These are phyloP conservation scores for Gymnopithys bicolor DNA, from an alignment of 2,797 vertebrate species.

Conservation along the genomic window DNA sequence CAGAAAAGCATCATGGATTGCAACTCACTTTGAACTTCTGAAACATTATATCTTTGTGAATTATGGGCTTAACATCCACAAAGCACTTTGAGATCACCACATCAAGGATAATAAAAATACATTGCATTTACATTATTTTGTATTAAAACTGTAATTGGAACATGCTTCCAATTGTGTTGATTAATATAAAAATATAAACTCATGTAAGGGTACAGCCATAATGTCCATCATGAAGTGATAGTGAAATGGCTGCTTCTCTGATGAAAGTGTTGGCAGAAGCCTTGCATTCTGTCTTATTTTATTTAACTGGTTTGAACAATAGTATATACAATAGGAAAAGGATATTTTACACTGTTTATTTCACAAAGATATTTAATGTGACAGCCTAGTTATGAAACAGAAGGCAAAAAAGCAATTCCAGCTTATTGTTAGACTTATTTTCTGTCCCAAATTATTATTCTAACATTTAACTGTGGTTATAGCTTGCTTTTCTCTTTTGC, in stretches of 20 bases:
- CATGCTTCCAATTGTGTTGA: not conserved
- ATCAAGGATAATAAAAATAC: not conserved
- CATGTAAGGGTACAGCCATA: not conserved
- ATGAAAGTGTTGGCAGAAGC: not conserved
- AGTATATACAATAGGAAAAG: not conserved
- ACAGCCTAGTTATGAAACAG: not conserved
- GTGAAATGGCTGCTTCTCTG: not conserved
- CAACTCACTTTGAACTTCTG: not conserved
- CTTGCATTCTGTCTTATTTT: not conserved
- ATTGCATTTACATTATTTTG: not conserved
- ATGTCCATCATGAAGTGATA: not conserved
- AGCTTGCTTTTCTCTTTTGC: slow-evolving; percentile 11
- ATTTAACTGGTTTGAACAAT: not conserved
- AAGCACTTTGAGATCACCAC: not conserved
- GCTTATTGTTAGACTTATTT: slow-evolving; percentile 5
- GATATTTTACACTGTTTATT: not conserved
- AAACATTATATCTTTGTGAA: not conserved
- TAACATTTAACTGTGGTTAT: not conserved
- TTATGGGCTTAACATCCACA: not conserved
- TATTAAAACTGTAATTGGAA: not conserved
- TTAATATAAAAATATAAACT: not conserved
- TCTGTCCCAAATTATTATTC: not conserved
- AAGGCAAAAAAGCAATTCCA: not conserved
- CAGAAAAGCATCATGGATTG: not conserved
- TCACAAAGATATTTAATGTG: not conserved